Conservation (phyloP, 1,140 invertebrate species). For the Thrips palmi region DNA sequence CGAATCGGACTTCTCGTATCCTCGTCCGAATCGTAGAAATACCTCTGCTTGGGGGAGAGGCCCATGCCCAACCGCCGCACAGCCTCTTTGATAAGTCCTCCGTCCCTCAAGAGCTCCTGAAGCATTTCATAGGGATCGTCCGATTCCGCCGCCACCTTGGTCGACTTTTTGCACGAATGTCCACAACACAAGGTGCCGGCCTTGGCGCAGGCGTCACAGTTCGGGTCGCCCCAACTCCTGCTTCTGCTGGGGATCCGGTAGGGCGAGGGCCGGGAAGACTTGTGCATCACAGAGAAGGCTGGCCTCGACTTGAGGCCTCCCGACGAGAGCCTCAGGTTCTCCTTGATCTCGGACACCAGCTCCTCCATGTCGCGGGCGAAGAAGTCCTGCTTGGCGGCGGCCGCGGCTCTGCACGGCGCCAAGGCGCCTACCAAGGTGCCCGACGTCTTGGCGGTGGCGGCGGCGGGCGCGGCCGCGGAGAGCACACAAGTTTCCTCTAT, state of each 20-base stretch:
- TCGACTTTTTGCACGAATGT: background rate
- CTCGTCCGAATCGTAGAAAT: slow-evolving; percentile 31
- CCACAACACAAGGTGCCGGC: slow-evolving; percentile 4
- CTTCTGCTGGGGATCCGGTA: slow-evolving; percentile 34
- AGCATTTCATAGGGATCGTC: slow-evolving; percentile 47
- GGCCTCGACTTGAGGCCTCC: slow-evolving; percentile 25
- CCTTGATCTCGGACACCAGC: slow-evolving; percentile 46
- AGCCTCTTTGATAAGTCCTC: slow-evolving; percentile 49
- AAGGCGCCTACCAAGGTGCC: too few species aligned
- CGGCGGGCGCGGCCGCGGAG: too few species aligned
- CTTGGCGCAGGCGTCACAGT: slow-evolving; percentile 23
- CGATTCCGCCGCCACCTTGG: slow-evolving; percentile 19
- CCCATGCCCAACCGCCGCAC: slow-evolving; percentile 40
- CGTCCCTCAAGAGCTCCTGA: slow-evolving; percentile 38
- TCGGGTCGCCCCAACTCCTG: slow-evolving; percentile 22
- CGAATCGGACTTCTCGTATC: slow-evolving; percentile 19
- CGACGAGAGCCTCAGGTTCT: slow-evolving; percentile 41
- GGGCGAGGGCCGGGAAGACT: slow-evolving; percentile 33
- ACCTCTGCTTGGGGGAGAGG: slow-evolving; percentile 27
- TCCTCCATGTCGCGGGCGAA: slow-evolving; percentile 38
- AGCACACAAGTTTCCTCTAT: slow-evolving; percentile 20
- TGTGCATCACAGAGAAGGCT: slow-evolving; percentile 23
- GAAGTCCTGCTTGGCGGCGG: slow-evolving; percentile 26
- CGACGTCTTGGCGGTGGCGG: too few species aligned
- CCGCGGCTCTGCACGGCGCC: slow-evolving; percentile 5